Conservation (phyloP, 2,113 vertebrate species). For the Silurus asotus region DNA sequence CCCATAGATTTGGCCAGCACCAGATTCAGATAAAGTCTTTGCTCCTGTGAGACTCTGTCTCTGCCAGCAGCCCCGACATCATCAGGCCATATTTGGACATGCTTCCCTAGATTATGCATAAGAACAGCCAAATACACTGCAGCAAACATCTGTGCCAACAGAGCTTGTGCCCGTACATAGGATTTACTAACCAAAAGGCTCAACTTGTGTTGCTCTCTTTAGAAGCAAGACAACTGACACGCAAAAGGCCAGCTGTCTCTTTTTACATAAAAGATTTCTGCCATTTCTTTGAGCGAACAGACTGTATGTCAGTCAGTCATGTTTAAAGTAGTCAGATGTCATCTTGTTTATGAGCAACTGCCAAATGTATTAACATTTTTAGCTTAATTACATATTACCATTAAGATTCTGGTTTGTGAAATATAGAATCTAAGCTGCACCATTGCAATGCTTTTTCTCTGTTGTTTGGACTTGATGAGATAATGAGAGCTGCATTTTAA, state of each 20-base stretch:
- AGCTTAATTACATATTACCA: not conserved
- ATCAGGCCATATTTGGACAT: slow-evolving; percentile 9
- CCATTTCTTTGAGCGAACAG: not conserved
- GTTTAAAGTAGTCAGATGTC: not conserved
- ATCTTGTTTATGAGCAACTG: slow-evolving; percentile 1
- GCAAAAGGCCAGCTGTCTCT: slow-evolving; percentile 34
- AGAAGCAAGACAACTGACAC: slow-evolving; percentile 9
- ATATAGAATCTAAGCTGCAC: not conserved
- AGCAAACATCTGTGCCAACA: slow-evolving; percentile 10
- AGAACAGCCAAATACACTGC: slow-evolving; percentile 34
- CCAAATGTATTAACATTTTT: not conserved
- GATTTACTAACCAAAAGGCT: slow-evolving; percentile 14
- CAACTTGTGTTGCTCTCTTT: slow-evolving; percentile 17
- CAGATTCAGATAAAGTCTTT: slow-evolving; percentile 34
- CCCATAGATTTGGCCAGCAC: slow-evolving; percentile 30
- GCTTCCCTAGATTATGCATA: slow-evolving; percentile 33
- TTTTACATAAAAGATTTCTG: not conserved
- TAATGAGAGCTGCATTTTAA: not conserved
- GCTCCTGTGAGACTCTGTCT: not conserved
- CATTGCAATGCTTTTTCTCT: not conserved
- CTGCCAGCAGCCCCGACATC: slow-evolving; percentile 36
- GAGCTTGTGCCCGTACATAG: not conserved
- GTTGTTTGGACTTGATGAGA: not conserved
- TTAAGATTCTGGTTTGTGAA: not conserved
- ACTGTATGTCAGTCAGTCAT: slow-evolving; percentile 23